Evolutionary conservation across 2,888 invertebrate species (phyloP).

Genomic region (Agapostemon virescens): DNA sequence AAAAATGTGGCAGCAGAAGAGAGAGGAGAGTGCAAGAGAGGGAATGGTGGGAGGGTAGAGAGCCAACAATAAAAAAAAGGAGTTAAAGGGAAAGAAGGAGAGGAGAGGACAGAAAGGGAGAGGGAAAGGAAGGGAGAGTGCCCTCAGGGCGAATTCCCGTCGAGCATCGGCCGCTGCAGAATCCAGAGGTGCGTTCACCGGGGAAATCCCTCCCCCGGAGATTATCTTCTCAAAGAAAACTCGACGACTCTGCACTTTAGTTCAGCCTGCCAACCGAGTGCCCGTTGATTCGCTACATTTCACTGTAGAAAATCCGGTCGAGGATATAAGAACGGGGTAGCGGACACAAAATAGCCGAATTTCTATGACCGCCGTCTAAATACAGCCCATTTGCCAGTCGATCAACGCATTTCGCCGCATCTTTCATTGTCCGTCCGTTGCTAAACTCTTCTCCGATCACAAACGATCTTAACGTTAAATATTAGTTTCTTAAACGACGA

Average conservation of each 20-base stretch:
- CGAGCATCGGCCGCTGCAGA: constrained; percentile 64
- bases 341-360: background rate
- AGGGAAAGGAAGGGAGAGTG: constrained; percentile 58
- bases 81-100: constrained; percentile 37
- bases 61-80: constrained; percentile 12
- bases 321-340: background rate
- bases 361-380: background rate
- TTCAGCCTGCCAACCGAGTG: constrained; percentile 14
- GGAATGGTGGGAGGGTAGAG: constrained; percentile 26
- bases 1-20: constrained; percentile 56
- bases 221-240: constrained; percentile 57
- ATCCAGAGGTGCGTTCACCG: constrained; percentile 59
- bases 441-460: background rate
- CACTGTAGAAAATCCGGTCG: background rate
- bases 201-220: constrained; percentile 57
- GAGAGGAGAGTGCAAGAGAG: constrained; percentile 42
- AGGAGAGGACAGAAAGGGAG: constrained; percentile 43
- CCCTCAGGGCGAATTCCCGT: constrained; percentile 72
- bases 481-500: background rate
- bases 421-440: background rate
- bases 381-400: background rate
- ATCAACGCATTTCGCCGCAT: background rate
- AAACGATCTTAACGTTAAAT: background rate
- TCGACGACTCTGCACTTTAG: constrained; percentile 37
- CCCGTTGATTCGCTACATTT: background rate